Conservation (phyloP, 2,113 vertebrate species). For the Centrocercus urophasianus region DNA sequence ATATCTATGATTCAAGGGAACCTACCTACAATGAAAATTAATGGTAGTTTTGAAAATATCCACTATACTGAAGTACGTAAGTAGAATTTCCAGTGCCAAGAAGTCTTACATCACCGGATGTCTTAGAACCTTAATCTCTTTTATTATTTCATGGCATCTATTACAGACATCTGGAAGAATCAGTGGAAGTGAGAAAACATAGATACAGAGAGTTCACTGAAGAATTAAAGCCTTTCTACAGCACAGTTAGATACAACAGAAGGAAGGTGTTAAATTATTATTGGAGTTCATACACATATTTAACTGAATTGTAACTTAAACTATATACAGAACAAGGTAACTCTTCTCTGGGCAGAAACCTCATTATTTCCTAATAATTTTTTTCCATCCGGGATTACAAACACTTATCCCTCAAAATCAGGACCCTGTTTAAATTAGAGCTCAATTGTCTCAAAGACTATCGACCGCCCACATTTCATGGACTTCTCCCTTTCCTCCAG, state of each 20-base stretch:
- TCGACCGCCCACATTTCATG: constrained; percentile 11
- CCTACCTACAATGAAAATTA: background rate
- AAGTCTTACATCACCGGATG: constrained; percentile 20
- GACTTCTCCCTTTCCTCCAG: background rate
- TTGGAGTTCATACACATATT: background rate
- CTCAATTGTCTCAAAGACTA: background rate
- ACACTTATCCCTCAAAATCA: constrained; percentile 7
- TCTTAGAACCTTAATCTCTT: constrained; percentile 36
- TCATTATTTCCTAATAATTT: constrained; percentile 9
- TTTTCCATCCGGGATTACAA: constrained; percentile 29
- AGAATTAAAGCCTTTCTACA: constrained; percentile 10
- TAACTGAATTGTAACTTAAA: constrained; percentile 18
- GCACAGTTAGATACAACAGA: background rate
- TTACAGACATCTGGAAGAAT: constrained; percentile 9
- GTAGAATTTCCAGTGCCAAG: constrained; percentile 4
- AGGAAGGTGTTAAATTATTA: constrained; percentile 31
- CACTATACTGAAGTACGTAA: background rate
- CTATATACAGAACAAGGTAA: background rate
- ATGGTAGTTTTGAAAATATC: background rate
- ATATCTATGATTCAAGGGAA: background rate
- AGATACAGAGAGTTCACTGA: background rate
- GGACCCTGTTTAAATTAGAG: background rate
- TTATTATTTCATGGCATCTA: constrained; percentile 41
- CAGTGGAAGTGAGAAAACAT: background rate
- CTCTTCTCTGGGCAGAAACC: background rate